Base-by-base conservation (phyloP, 2,797 vertebrate species). In the Thripadectes ignobilis region DNA sequence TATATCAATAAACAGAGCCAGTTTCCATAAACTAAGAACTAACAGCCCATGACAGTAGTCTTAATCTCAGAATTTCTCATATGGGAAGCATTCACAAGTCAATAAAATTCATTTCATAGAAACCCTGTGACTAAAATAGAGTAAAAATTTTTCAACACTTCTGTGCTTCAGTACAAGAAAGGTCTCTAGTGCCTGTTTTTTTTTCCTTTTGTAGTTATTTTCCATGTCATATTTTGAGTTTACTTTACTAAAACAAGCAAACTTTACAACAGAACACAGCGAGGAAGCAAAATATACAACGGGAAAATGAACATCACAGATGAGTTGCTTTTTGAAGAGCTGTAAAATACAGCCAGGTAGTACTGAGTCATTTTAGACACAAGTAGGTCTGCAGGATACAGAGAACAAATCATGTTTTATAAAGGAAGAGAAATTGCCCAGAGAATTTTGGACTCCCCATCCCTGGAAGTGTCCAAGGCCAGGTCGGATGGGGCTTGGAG, bases 391-490 rank as follows among this genome's bases (percentile, higher is more conserved):
- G 65, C 55, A 76, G 30, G 30, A 22, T 0, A 14, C 24, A 38
- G 36, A 55, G 27, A 45, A 16, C 6, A 66, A 65, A 65, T 10
- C 11, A 2, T 0, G 2, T 3, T 20, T 27, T 26, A 6, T 2
- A 63, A 27, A 32, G 10, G 29, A 34, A 57, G 38, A 39, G 29
- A 14, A 72, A 52, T 4, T 29, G 5, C 45, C 30, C 52, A 12
- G 30, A 48, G 8, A 38, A 51, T 0, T 46, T 18, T 36, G 24
- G 10, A 3, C 0, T 32, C 21, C 2, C 30, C 66, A 72, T 23
- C 38, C n/a, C 38, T 77, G 66, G 17, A 9, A 49, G 20, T 19
- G 24, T 29, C 5, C 51, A 9, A 22, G 57, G 32, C 14, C 49
- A n/a, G 58, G 8, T 15, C 39, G 39, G 55, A 30, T 0, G 0